Evolutionary conservation across 2,797 vertebrate species (phyloP).

Genomic region (Coccyzus lansbergi): DNA sequence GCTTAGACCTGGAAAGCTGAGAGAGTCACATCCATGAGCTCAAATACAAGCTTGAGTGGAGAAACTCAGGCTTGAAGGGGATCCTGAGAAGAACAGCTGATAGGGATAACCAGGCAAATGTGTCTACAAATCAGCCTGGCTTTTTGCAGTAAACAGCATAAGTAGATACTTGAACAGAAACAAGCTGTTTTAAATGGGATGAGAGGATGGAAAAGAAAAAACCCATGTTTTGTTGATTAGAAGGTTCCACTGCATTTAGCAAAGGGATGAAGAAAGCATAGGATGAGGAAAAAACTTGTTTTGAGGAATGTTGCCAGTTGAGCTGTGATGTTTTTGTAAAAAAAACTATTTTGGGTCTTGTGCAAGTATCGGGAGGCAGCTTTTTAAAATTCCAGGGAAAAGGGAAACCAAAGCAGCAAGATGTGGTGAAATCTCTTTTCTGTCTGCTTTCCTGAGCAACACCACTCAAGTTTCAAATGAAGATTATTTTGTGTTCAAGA

Average conservation of each 20-base stretch:
- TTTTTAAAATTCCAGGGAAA: constrained; percentile 23
- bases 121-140: background rate
- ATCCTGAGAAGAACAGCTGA: background rate
- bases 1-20: background rate
- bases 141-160: background rate
- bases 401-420: constrained; percentile 27
- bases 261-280: constrained; percentile 14
- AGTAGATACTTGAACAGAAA: background rate
- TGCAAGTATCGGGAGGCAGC: background rate
- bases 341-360: background rate
- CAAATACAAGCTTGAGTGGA: background rate
- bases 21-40: background rate
- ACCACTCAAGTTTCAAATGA: constrained; percentile 9
- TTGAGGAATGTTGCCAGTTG: constrained; percentile 2
- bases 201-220: background rate
- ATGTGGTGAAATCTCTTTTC: background rate
- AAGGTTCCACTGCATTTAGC: constrained; percentile 1
- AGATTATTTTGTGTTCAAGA: background rate
- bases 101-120: background rate
- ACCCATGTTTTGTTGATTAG: background rate
- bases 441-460: background rate
- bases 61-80: background rate
- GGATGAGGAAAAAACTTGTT: constrained; percentile 33
- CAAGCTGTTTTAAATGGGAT: background rate
- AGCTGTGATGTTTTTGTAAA: constrained; percentile 32